phyloP scores from a whole-genome alignment of 2,888 invertebrate species.

The Apoderus coryli region DNA sequence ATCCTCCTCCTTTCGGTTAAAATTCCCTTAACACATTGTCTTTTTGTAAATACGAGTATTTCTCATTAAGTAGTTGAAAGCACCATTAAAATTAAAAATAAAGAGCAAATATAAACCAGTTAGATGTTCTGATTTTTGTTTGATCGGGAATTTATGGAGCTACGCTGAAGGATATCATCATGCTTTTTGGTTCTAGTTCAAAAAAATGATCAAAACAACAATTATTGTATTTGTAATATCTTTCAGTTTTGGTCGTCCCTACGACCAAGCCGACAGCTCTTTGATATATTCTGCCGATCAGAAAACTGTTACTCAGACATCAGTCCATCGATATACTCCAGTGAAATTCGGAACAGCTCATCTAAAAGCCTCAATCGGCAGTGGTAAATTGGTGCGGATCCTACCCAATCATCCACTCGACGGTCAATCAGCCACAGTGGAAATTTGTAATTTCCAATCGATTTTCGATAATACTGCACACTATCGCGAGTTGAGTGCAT shows the following conservation, averaged over 20 bases:
- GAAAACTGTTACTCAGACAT: no score
- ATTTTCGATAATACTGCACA: constrained; percentile 44
- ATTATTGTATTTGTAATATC: constrained; percentile 7
- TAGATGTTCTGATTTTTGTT: no score
- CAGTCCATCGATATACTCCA: constrained; percentile 65
- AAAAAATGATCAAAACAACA: constrained; percentile 4
- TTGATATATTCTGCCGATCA: constrained; percentile 31
- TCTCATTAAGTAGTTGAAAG: no score
- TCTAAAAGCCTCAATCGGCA: constrained; percentile 44
- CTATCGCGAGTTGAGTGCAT: constrained; percentile 48
- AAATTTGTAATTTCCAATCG: constrained; percentile 50
- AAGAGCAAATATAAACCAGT: no score
- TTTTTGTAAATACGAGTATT: no score
- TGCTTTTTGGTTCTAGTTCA: no score
- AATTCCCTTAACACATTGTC: no score
- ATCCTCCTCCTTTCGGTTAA: no score
- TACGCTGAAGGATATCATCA: no score
- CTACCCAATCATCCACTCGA: constrained; percentile 66
- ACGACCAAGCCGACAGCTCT: constrained; percentile 38
- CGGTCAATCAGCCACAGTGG: constrained; percentile 62
- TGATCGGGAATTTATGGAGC: no score
- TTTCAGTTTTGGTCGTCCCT: constrained; percentile 20
- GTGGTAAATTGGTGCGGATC: constrained; percentile 61
- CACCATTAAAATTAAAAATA: no score
- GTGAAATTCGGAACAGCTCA: constrained; percentile 75